Evolutionary conservation across 2,888 invertebrate species (phyloP).

Genomic region (Drosophila fungiperda): DNA sequence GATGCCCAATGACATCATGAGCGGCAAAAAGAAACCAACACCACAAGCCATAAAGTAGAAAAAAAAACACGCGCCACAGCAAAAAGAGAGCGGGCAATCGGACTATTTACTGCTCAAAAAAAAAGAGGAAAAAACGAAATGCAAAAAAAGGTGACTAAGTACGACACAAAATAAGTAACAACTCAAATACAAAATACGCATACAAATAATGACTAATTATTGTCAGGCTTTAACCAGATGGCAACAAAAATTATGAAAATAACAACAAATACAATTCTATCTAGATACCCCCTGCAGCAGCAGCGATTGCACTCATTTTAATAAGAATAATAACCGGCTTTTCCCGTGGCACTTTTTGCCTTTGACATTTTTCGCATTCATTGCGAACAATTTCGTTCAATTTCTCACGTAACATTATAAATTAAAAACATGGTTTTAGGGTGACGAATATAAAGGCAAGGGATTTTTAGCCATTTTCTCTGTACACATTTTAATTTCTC

Average conservation of each 20-base stretch:
- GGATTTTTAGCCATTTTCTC: background rate
- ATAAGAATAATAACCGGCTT: background rate
- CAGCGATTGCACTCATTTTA: conserved; percentile 3
- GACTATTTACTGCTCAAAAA: conserved; percentile 44
- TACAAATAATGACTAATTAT: conserved; percentile 10
- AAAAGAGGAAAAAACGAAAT: background rate
- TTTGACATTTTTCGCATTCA: background rate
- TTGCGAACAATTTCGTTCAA: background rate
- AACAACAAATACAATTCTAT: conserved; percentile 12
- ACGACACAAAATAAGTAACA: conserved; percentile 22
- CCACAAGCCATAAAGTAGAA: conserved; percentile 31
- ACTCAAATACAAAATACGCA: conserved; percentile 11
- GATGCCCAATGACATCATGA: conserved; percentile 56
- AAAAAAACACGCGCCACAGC: conserved; percentile 24
- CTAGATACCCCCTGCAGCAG: conserved; percentile 34
- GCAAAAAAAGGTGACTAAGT: conserved; percentile 38
- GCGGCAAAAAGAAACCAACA: conserved; percentile 31
- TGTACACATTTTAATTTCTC: background rate
- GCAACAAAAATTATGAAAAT: conserved; percentile 36
- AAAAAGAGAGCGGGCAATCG: conserved; percentile 27
- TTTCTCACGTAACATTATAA: background rate
- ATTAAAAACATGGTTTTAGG: background rate
- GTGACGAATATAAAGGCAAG: background rate
- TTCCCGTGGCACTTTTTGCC: background rate
- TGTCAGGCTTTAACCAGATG: conserved; percentile 44